phyloP scores from a whole-genome alignment of 2,113 vertebrate species.

The Strix aluco region DNA sequence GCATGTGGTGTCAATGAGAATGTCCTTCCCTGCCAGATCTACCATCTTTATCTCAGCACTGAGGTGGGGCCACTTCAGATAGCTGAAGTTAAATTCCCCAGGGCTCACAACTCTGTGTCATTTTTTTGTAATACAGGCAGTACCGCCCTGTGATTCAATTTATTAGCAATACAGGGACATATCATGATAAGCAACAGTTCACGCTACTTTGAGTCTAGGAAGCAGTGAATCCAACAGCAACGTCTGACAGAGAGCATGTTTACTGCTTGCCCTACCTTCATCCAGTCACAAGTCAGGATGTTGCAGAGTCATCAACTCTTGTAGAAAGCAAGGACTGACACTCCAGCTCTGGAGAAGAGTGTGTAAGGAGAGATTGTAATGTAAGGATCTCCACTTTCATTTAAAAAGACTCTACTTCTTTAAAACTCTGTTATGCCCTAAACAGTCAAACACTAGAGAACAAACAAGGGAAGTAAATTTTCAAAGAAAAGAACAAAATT shows the following conservation, averaged over 20 bases:
- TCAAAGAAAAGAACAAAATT: not conserved
- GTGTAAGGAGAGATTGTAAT: not conserved
- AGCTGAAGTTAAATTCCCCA: not conserved
- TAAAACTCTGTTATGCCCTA: not conserved
- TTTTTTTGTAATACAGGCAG: not conserved
- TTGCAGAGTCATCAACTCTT: not conserved
- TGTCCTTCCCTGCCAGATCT: not conserved
- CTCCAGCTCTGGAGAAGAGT: not conserved
- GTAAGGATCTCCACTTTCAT: not conserved
- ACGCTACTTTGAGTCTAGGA: accelerated
- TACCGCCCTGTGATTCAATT: not conserved
- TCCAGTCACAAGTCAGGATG: not conserved
- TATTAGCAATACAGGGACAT: not conserved
- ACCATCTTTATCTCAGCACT: not conserved
- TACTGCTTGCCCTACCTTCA: not conserved
- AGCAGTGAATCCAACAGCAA: not conserved
- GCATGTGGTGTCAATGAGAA: not conserved
- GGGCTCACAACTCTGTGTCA: not conserved
- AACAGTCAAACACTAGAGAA: not conserved
- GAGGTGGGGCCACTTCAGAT: not conserved
- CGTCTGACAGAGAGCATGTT: not conserved
- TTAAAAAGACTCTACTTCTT: not conserved
- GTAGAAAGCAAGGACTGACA: not conserved
- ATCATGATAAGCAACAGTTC: not conserved
- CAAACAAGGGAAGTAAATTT: not conserved